Base-by-base conservation (phyloP, 2,888 invertebrate species). In the Chaetoderma sp. region DNA sequence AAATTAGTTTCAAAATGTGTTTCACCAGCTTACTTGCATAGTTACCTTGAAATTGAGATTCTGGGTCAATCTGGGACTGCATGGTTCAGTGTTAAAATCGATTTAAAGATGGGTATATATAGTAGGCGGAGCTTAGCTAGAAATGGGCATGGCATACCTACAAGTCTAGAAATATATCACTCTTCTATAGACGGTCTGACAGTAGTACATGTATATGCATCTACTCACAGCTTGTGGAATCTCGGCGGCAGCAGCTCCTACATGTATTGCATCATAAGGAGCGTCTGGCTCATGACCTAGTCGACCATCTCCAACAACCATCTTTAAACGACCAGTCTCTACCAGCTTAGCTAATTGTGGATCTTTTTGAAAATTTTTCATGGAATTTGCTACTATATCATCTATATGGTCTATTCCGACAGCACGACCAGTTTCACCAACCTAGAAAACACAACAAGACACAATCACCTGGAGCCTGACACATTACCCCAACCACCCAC, bases 351-450 rank as follows among this genome's bases (percentile, higher is more conserved):
- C 67, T 13, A 78, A 62, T 4, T 68, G 58, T 3, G 75, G 63
- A 61, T 84, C 79, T 68, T 83, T 84, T 42, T 74, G 71, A 18
- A 98, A 91, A 86, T 98, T 98, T 71, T 89, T 88, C 32, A 88
- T 89, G 10, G 96, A 93, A 78, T 91, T 86, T 56, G 91, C 71
- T 2, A 86, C 84, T 25, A 87, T 75, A 30, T 85, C 82, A 36
- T 81, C 78, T 28, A 87, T 86, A 71, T 87, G 86, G 62, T 87
- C 87, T 54, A 87, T 84, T n/a, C 87, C 87, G 42, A 87, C 79
- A 16, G 81, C 86, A 65, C 76, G 77, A 4, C 86, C 86, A 6
- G 64, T 68, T n/a, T 76, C 68, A 4, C 85, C 86, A n/a, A 86
- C 84, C 86, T 86, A 67, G 39, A 77, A 56, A 27, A 65, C 44